Evolutionary conservation across 2,797 vertebrate species (phyloP), one percentile per base, ranked within the genome.

Genomic region (Anableps anableps): DNA sequence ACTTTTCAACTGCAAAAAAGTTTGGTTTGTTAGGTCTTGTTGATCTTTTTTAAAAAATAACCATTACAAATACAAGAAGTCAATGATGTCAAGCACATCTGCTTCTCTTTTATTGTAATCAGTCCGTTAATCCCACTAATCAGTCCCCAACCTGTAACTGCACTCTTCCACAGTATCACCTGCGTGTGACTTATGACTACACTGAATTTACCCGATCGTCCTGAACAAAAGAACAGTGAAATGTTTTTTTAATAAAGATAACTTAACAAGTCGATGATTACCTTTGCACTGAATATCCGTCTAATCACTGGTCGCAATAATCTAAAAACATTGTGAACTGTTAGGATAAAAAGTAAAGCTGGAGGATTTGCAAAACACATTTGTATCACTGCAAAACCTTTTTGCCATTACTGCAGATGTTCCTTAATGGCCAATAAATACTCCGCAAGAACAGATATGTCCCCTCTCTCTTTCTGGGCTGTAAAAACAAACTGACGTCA

Each of bases 331-430:
- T 34, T 62, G 60, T 34, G 60, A 38, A 66, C 34, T 38, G 34
- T 11, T 66, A 38, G 29, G 14, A 64, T 34, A 62, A 34, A 62
- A 62, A n/a, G n/a, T 29, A 29, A 58, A 16, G 55, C 55, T 58
- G 55, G 55, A n/a, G 55, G n/a, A 29, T 29, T 31, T 5, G n/a
- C 29, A 31, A 31, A 62, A 62, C 5, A 31, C 58, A 62, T 31
- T 31, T 66, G 34, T 66, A 3, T 38, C 36, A 66, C 0, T 38
- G 1, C 34, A 13, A 66, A 38, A 38, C 0, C 4, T 31, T 43
- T 68, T 41, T 70, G 82, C 79, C 78, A 62, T 75, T 62, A 17
- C 16, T 45, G 75, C 70, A 47, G 41, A 5, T 71, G 7, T 10
- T 76, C 41, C 6, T 41, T 38, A 73, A 48, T 41, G 19, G 26